Percentiles rank a stretch among this genome's conserved stretches.
phyloP scores from a whole-genome alignment of 2,888 invertebrate genomes.

The Exocentrus adspersus region DNA sequence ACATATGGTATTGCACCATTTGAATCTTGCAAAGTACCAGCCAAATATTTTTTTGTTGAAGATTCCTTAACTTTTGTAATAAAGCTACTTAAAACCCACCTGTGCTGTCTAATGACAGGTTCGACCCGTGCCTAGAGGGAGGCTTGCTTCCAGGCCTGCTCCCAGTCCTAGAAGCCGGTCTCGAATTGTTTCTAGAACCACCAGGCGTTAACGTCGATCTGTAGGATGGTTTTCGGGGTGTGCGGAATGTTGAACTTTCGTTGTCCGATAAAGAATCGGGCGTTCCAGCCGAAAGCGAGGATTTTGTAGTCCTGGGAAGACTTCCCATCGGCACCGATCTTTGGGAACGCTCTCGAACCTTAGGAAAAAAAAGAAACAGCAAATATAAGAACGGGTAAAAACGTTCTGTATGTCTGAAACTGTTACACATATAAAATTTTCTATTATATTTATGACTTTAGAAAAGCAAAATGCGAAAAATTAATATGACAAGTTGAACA shows the following conservation, averaged over 20 bases:
- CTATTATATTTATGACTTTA: too few species aligned
- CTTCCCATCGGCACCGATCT: slow-evolving; percentile 88
- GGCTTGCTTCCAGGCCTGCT: slow-evolving; percentile 91
- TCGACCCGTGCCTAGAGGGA: slow-evolving; percentile 92
- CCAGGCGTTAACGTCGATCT: slow-evolving; percentile 80
- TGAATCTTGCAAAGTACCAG: too few species aligned
- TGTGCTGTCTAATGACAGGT: slow-evolving; percentile 88
- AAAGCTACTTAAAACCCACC: slow-evolving; percentile 72
- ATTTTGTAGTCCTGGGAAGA: slow-evolving; percentile 74
- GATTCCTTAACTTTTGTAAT: too few species aligned
- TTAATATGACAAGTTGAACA: too few species aligned
- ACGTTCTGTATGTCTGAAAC: too few species aligned
- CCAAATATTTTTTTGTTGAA: too few species aligned
- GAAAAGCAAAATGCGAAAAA: too few species aligned
- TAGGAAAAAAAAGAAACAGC: slow-evolving; percentile 41
- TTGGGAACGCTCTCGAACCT: slow-evolving; percentile 93
- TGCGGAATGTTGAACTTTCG: slow-evolving; percentile 77
- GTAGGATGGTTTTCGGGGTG: slow-evolving; percentile 74
- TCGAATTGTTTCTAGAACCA: slow-evolving; percentile 76
- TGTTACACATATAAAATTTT: too few species aligned
- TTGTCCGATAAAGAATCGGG: slow-evolving; percentile 91
- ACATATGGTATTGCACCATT: too few species aligned
- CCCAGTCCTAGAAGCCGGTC: slow-evolving; percentile 86
- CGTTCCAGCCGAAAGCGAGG: slow-evolving; percentile 85
- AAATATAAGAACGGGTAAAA: neutral